Percentiles rank a stretch among this genome's conserved stretches.
Conservation (phyloP, 2,888 invertebrate genomes). For the Anoplius nigerrimus region DNA sequence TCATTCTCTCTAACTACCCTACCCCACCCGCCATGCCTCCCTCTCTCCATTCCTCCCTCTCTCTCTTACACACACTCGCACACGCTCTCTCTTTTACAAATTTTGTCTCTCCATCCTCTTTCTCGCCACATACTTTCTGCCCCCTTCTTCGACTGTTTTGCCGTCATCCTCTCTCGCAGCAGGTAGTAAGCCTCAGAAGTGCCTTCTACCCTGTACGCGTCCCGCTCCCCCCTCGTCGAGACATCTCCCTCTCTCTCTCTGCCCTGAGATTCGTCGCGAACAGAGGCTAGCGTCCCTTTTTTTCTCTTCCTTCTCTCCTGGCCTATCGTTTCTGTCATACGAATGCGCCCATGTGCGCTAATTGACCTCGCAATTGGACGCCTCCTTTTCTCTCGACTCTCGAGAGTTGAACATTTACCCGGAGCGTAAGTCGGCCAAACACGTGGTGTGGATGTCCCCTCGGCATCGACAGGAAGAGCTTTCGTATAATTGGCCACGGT, state of each 20-base stretch:
- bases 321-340: background rate
- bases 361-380: conserved; percentile 37
- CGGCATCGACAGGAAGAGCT: background rate
- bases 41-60: background rate
- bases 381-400: conserved; percentile 10
- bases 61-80: background rate
- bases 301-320: no score
- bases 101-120: background rate
- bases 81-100: background rate
- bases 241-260: no score
- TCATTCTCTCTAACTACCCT: background rate
- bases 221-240: background rate
- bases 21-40: background rate
- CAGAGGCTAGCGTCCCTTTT: no score
- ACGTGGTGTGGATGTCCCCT: background rate
- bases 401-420: conserved; percentile 12
- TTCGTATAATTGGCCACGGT: conserved; percentile 18
- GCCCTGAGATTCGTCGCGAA: no score
- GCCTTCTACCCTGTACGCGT: conserved; percentile 29
- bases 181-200: conserved; percentile 58
- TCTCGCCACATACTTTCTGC: background rate
- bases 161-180: conserved; percentile 8
- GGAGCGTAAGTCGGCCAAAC: background rate
- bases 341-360: conserved; percentile 21
- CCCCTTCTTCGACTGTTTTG: background rate